Conservation (phyloP, 2,888 invertebrate genomes). For the Eupeodes latifasciatus region DNA sequence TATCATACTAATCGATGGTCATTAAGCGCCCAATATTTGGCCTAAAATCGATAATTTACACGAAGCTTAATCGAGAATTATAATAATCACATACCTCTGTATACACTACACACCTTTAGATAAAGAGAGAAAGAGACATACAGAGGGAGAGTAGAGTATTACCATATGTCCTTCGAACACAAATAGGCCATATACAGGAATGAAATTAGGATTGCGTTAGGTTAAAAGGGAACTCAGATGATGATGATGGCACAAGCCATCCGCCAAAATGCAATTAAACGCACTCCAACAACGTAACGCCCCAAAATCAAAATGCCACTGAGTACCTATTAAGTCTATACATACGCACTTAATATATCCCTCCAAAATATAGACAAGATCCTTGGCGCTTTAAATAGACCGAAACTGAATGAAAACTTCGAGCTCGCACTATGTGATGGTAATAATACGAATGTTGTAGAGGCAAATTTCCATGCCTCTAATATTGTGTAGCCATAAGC, state of each 20-base stretch:
- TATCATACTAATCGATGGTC: slow-evolving; percentile 76
- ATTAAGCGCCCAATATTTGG: slow-evolving; percentile 73
- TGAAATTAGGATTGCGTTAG: slow-evolving; percentile 36
- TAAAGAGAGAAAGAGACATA: too few relatives aligned
- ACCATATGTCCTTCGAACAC: slow-evolving; percentile 50
- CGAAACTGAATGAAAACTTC: slow-evolving; percentile 14
- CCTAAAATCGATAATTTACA: slow-evolving; percentile 75
- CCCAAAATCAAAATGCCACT: slow-evolving; percentile 22
- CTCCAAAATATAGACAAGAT: not conserved
- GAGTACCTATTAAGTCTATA: not conserved
- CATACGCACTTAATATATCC: too few relatives aligned
- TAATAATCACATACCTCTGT: slow-evolving; percentile 60
- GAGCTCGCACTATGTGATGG: not conserved
- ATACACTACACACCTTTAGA: not conserved
- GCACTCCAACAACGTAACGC: slow-evolving; percentile 51
- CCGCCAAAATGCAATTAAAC: slow-evolving; percentile 66
- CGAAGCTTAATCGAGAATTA: slow-evolving; percentile 73
- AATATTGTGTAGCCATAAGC: slow-evolving; percentile 25
- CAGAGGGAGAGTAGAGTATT: too few relatives aligned
- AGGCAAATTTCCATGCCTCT: not conserved
- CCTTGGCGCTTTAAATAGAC: not conserved
- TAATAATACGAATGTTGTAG: not conserved
- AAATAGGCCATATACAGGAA: slow-evolving; percentile 31
- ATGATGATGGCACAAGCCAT: slow-evolving; percentile 23
- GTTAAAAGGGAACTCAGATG: slow-evolving; percentile 31